These are phyloP conservation scores for Chondrilla cf. caribensis DNA, from an alignment of 37 sponge, comb jelly and placozoan genomes.

Conservation along the genomic window DNA sequence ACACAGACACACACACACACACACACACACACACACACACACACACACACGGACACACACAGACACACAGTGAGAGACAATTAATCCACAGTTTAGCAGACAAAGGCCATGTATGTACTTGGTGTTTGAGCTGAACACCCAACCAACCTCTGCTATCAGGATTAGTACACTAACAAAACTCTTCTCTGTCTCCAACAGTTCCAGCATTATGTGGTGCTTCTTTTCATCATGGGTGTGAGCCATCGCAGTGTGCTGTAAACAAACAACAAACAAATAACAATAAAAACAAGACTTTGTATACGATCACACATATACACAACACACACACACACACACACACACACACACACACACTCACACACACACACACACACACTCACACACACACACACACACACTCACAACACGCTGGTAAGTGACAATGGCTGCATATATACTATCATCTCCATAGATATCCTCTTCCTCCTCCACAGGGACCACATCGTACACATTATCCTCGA, in stretches of 20 bases:
- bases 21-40: slow-evolving; percentile 17
- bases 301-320: no score
- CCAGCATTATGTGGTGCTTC: slow-evolving; percentile 36
- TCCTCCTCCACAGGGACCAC: slow-evolving; percentile 28
- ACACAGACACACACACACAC: slow-evolving; percentile 1
- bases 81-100: no score
- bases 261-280: background rate
- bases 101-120: no score
- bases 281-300: background rate
- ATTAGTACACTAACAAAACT: slow-evolving; percentile 52
- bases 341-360: slow-evolving; percentile 34
- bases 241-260: background rate
- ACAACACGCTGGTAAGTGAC: slow-evolving; percentile 30
- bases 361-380: slow-evolving; percentile 30
- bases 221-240: slow-evolving; percentile 37
- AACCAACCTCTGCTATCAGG: slow-evolving; percentile 39
- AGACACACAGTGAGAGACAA: background rate
- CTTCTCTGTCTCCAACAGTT: slow-evolving; percentile 80
- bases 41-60: slow-evolving; percentile 15
- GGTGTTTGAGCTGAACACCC: no score
- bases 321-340: background rate
- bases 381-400: slow-evolving; percentile 4
- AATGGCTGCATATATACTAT: slow-evolving; percentile 68
- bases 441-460: slow-evolving; percentile 68
- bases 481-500: slow-evolving; percentile 17